phyloP scores from a whole-genome alignment of 2,888 invertebrate species.

The Ophion obscuratus region DNA sequence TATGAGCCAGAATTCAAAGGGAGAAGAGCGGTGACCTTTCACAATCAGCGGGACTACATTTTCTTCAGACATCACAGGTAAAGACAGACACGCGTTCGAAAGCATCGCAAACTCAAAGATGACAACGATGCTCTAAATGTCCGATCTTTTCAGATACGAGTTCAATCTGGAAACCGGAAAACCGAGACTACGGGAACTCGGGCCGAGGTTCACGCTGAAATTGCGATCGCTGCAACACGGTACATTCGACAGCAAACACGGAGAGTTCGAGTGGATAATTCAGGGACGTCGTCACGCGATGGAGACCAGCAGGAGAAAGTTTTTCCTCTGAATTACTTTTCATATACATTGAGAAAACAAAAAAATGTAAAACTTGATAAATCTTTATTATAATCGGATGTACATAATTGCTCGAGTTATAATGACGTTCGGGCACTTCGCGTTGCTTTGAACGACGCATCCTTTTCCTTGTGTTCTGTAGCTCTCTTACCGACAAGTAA shows the following conservation, averaged over 20 bases:
- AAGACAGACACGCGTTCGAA: background rate
- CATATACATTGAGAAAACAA: constrained; percentile 1
- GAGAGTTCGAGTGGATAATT: constrained; percentile 98
- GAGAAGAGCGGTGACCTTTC: constrained; percentile 97
- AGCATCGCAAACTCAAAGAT: background rate
- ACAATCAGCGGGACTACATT: constrained; percentile 99
- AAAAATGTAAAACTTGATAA: constrained; percentile 7
- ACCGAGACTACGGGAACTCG: constrained; percentile 94
- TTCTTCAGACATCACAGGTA: constrained; percentile 99
- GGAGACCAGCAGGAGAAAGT: constrained; percentile 96
- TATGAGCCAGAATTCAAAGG: constrained; percentile 98
- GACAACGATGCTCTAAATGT: background rate
- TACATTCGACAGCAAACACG: constrained; percentile 98
- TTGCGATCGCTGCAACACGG: constrained; percentile 97
- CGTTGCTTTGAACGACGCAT: background rate
- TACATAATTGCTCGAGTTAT: constrained; percentile 20
- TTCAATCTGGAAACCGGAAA: constrained; percentile 92
- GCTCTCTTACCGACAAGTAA: too few relatives aligned
- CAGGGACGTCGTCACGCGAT: constrained; percentile 95
- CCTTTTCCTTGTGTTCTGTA: too few relatives aligned
- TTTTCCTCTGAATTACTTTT: constrained; percentile 90
- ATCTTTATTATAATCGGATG: constrained; percentile 32
- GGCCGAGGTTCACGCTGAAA: constrained; percentile 98
- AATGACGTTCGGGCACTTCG: background rate
- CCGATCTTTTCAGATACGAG: constrained; percentile 88